Percentiles rank a stretch among this genome's conserved stretches.
phyloP scores from a whole-genome alignment of 2,797 vertebrate genomes.

The Cuculus canorus region DNA sequence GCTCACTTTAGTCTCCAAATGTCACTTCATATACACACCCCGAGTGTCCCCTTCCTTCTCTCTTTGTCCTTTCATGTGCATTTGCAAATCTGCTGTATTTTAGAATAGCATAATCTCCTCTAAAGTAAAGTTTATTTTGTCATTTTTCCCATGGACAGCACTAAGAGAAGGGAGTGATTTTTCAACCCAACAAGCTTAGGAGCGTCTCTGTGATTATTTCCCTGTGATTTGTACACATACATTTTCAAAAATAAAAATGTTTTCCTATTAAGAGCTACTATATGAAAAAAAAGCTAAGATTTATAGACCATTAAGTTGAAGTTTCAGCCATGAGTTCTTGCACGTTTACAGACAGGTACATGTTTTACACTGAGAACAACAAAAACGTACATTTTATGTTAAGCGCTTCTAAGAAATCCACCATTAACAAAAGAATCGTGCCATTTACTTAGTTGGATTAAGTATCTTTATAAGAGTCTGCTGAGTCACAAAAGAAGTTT shows the following conservation, averaged over 20 bases:
- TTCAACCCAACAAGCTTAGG: background rate
- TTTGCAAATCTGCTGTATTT: background rate
- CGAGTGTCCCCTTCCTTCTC: background rate
- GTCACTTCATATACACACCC: background rate
- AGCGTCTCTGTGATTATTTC: background rate
- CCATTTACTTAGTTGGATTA: background rate
- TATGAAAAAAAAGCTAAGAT: background rate
- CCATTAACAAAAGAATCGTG: background rate
- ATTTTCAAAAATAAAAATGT: background rate
- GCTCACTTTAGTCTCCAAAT: background rate
- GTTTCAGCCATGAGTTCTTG: background rate
- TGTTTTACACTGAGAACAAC: background rate
- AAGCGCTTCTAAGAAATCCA: background rate
- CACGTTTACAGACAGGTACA: background rate
- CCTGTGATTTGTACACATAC: background rate
- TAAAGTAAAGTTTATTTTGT: background rate
- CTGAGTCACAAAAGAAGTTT: background rate
- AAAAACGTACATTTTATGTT: background rate
- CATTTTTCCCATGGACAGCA: background rate
- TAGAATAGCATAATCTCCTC: background rate
- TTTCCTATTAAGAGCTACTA: background rate
- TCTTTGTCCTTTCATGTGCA: background rate
- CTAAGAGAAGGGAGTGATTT: background rate
- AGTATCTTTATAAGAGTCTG: background rate
- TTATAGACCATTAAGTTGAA: background rate